These are phyloP conservation scores for Sipha maydis DNA, from an alignment of 2,888 invertebrate species.

Conservation along the genomic window DNA sequence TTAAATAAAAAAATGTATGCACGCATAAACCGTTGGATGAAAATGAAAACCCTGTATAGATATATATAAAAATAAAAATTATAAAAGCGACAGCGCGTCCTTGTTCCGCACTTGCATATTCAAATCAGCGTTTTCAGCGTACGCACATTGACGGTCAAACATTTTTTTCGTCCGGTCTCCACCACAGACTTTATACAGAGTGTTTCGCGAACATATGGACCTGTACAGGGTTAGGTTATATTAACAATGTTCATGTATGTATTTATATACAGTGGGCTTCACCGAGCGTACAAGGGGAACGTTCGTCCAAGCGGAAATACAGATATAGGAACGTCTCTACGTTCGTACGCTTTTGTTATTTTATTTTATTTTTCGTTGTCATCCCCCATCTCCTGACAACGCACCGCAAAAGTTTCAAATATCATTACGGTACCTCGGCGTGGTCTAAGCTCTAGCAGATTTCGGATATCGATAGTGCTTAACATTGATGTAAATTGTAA, in stretches of 20 bases:
- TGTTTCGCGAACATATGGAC: too few species aligned
- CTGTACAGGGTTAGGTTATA: neutral
- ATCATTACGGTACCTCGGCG: neutral
- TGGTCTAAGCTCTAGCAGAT: neutral
- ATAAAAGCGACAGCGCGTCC: neutral
- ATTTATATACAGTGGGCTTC: too few species aligned
- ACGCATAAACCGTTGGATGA: neutral
- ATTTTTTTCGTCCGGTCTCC: neutral
- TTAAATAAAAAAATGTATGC: neutral
- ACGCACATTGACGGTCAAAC: neutral
- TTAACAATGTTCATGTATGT: neutral
- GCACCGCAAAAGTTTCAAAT: slow-evolving; percentile 12
- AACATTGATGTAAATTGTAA: neutral
- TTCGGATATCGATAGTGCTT: neutral
- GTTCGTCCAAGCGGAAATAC: neutral
- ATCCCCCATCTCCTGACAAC: neutral
- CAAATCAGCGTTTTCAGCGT: neutral
- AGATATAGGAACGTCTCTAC: slow-evolving; percentile 3
- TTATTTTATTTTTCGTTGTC: slow-evolving; percentile 15
- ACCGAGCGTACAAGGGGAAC: neutral
- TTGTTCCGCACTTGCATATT: neutral
- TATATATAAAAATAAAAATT: neutral
- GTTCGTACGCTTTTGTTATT: slow-evolving; percentile 12
- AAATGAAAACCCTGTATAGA: neutral
- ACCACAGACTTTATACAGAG: neutral